phyloP scores from a whole-genome alignment of 2,888 invertebrate species.

The Noctua janthina region DNA sequence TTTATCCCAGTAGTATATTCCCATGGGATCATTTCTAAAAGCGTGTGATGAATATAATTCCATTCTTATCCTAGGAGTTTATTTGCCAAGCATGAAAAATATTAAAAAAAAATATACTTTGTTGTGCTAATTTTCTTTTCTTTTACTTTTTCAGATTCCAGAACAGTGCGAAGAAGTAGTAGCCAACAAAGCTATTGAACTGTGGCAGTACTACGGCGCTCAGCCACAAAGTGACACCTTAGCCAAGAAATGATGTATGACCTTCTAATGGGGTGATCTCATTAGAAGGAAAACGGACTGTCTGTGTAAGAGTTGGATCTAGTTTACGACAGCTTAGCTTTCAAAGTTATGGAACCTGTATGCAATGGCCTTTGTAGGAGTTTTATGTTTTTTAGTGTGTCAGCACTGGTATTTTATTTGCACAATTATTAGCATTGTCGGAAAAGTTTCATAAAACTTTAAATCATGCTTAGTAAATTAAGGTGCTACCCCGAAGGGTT shows the following conservation, averaged over 20 bases:
- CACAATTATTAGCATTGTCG: background rate
- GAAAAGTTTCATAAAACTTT: background rate
- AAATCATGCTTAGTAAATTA: background rate
- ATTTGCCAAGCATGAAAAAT: background rate
- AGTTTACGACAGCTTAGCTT: slow-evolving; percentile 52
- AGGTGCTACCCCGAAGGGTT: background rate
- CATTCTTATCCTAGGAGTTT: background rate
- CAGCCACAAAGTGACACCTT: slow-evolving; percentile 86
- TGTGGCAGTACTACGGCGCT: slow-evolving; percentile 95
- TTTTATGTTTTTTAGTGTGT: background rate
- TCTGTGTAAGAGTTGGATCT: slow-evolving; percentile 27
- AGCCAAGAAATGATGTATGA: slow-evolving; percentile 89
- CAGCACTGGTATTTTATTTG: slow-evolving; percentile 5
- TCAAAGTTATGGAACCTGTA: slow-evolving; percentile 30
- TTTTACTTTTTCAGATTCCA: slow-evolving; percentile 90
- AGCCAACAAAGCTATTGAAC: slow-evolving; percentile 95
- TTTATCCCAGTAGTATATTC: background rate
- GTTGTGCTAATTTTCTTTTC: background rate
- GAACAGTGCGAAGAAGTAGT: slow-evolving; percentile 95
- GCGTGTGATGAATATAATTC: background rate
- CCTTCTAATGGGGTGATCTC: slow-evolving; percentile 88
- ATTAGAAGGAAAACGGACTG: slow-evolving; percentile 84
- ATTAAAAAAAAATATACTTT: background rate
- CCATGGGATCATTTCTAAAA: background rate
- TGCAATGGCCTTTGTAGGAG: slow-evolving; percentile 22